Percentiles rank a stretch among this genome's conserved stretches.
These are phyloP conservation scores for Seladonia tumulorum DNA, from an alignment of 2,888 invertebrate species.

Conservation along the genomic window DNA sequence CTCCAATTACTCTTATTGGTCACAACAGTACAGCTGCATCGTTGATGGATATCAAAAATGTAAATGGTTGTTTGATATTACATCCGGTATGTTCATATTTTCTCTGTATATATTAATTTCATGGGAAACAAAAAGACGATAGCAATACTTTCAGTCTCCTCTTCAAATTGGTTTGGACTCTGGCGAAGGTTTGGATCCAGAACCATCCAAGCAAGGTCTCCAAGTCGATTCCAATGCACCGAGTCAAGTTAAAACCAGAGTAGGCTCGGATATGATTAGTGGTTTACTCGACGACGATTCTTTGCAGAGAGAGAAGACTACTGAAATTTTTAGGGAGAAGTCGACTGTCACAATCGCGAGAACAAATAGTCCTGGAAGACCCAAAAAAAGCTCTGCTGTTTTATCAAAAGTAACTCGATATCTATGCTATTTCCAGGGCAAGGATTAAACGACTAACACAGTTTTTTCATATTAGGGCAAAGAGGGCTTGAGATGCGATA, in stretches of 20 bases:
- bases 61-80: slow-evolving; percentile 64
- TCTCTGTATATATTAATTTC: no score
- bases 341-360: background rate
- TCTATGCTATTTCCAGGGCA: background rate
- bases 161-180: slow-evolving; percentile 74
- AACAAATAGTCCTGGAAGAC: slow-evolving; percentile 71
- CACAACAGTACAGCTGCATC: slow-evolving; percentile 60
- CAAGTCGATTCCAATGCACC: slow-evolving; percentile 39
- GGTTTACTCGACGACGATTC: background rate
- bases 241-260: slow-evolving; percentile 29
- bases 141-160: slow-evolving; percentile 66
- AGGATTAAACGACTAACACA: background rate
- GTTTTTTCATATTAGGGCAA: slow-evolving; percentile 31
- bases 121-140: no score
- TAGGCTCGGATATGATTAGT: slow-evolving; percentile 7
- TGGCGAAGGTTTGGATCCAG: slow-evolving; percentile 45
- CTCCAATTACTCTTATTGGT: slow-evolving; percentile 76
- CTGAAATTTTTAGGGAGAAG: background rate
- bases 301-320: background rate
- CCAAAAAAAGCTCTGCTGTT: slow-evolving; percentile 70
- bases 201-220: slow-evolving; percentile 60
- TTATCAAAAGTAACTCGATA: slow-evolving; percentile 44
- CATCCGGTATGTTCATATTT: slow-evolving; percentile 57
- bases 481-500: slow-evolving; percentile 81
- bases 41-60: slow-evolving; percentile 62